Evolutionary conservation across 2,797 vertebrate genomes (phyloP).

Genomic region (Acanthornis magna): DNA sequence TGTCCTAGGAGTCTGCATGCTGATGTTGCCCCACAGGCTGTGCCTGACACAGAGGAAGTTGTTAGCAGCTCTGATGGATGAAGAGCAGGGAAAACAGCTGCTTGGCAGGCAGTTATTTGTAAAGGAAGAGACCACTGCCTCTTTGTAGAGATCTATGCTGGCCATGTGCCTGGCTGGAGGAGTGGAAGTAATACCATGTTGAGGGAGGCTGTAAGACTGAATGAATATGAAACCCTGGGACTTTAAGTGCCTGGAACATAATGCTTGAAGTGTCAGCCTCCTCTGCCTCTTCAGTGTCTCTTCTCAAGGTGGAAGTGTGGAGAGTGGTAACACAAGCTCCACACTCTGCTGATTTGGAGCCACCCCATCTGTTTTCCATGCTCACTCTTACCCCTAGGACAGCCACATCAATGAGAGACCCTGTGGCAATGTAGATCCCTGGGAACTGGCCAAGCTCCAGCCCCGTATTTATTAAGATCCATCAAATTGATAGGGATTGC

Average conservation of each 20-base stretch:
- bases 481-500: not conserved
- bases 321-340: not conserved
- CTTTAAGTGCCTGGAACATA: not conserved
- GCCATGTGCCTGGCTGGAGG: not conserved
- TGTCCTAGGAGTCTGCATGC: not conserved
- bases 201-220: not conserved
- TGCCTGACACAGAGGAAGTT: not conserved
- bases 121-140: constrained; percentile 28
- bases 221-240: not conserved
- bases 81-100: constrained; percentile 20
- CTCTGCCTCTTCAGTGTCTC: not conserved
- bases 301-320: not conserved
- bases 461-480: not conserved
- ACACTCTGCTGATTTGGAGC: not conserved
- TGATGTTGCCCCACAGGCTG: not conserved
- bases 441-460: not conserved
- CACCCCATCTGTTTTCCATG: not conserved
- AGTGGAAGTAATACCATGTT: not conserved
- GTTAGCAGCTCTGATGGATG: constrained; percentile 2
- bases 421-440: not conserved
- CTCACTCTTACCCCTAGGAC: not conserved
- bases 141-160: constrained; percentile 30
- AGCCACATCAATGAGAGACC: not conserved
- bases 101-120: not conserved
- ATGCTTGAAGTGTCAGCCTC: not conserved